phyloP scores from a whole-genome alignment of 2,113 vertebrate species.

The Egretta garzetta region DNA sequence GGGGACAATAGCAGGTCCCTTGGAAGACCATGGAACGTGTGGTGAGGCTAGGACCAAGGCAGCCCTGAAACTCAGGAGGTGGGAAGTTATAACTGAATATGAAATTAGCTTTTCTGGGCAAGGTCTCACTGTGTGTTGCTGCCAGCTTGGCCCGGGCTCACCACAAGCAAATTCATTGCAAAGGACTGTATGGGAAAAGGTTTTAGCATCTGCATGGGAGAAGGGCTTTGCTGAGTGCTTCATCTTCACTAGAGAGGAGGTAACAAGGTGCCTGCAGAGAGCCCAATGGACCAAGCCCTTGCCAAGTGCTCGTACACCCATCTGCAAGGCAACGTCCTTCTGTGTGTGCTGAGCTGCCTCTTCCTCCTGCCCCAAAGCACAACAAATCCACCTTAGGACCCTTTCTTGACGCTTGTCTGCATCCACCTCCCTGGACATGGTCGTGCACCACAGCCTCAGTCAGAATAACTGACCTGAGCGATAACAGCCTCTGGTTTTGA shows the following conservation, averaged over 20 bases:
- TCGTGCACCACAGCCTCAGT: not conserved
- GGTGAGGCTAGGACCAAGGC: fast-evolving
- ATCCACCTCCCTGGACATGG: not conserved
- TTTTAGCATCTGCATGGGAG: not conserved
- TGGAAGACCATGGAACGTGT: not conserved
- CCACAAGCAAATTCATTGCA: not conserved
- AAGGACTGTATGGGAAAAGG: not conserved
- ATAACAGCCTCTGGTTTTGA: not conserved
- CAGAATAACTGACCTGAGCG: not conserved
- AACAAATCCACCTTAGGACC: not conserved
- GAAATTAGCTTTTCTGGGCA: not conserved
- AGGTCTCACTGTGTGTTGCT: not conserved
- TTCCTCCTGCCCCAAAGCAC: not conserved
- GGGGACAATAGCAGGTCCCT: not conserved
- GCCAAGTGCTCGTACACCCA: not conserved
- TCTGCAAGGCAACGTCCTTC: fast-evolving
- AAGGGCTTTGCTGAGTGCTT: not conserved
- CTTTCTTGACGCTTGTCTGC: not conserved
- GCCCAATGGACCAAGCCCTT: not conserved
- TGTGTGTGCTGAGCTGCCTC: not conserved
- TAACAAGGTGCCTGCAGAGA: not conserved
- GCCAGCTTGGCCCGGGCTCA: not conserved
- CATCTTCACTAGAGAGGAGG: not conserved
- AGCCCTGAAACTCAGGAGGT: not conserved
- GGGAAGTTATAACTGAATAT: not conserved